Base-by-base conservation (phyloP, 2,888 invertebrate genomes). In the Xestobium rufovillosum region DNA sequence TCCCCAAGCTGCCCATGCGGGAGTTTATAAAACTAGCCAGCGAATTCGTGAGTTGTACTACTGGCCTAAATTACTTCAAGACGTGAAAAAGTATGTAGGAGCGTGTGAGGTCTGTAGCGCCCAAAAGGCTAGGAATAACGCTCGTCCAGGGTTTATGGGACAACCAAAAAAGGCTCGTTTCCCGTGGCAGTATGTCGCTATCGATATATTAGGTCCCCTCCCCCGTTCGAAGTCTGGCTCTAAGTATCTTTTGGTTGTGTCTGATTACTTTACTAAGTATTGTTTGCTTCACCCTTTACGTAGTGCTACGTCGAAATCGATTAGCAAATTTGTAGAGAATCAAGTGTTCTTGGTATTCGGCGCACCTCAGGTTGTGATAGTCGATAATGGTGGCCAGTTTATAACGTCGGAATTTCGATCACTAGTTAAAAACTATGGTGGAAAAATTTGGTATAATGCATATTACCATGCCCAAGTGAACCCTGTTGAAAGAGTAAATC, bases 381-480 rank as follows among this genome's bases (percentile, higher is more conserved):
- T 41, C 2, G 49, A 47, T 26, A 49, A 49, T 34, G 43, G 44
- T 16, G 14, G 31, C 2, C 47, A 44, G 33, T 45, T 42, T 19
- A 17, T 31, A 4, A 30, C 32, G 2, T 11, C 32, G 13, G 17
- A 25, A 12, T 42, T 43, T 23, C 33, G 38, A 30, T 36, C 39
- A 1, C 12, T 44, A 10, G 11, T 39, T 1, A 32, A 40, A 12
- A 47, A 48, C 16, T 29, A 41, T 17, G 43, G 49, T 27, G 41
- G 42, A 26, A 44, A 44, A 14, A 45, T 42, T 2, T 47, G 40
- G 38, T 47, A 39, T 35, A 57, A 45, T 15, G 44, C 53, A 0
- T 27, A 36, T 8, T 59, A 60, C 37, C 50, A 55, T 11, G 56
- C 60, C 0, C 60, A 61, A 43, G 40, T 42, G 1, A 60, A 61